Conservation (phyloP, 2,113 vertebrate genomes). For the Phylloscopus trochiloides region DNA sequence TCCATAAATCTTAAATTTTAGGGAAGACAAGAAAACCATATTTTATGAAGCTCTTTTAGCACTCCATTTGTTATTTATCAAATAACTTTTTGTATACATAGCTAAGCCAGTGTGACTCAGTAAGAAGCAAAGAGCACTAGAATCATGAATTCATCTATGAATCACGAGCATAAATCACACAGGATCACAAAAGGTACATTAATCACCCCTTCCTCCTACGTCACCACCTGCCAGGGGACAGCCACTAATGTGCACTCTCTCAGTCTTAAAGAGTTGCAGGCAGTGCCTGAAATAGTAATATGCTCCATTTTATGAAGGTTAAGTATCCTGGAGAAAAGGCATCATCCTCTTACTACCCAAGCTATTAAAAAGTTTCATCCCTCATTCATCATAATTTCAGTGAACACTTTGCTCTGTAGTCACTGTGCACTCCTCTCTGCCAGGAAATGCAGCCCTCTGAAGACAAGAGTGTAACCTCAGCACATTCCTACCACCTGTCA, state of each 20-base stretch:
- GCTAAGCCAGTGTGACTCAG: neutral
- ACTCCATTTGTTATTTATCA: neutral
- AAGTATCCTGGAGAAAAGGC: neutral
- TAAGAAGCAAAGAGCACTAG: neutral
- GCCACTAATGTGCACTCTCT: neutral
- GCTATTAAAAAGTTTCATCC: neutral
- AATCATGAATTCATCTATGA: neutral
- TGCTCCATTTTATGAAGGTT: conserved; percentile 29
- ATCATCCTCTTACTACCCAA: neutral
- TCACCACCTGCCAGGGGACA: neutral
- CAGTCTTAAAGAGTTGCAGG: neutral
- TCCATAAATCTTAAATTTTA: neutral
- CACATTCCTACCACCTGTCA: neutral
- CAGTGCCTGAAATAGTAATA: neutral
- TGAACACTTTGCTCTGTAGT: neutral
- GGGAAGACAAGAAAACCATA: neutral
- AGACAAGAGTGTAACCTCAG: neutral
- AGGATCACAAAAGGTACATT: neutral
- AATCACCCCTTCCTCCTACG: neutral
- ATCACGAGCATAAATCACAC: neutral
- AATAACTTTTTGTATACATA: neutral
- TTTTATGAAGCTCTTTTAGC: neutral
- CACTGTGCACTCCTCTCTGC: neutral
- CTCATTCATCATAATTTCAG: neutral
- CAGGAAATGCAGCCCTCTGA: neutral